Percentiles rank a stretch among this genome's conserved stretches.
Evolutionary conservation across 2,113 vertebrate genomes (phyloP).

Genomic region (Dolichotis patagonum): DNA sequence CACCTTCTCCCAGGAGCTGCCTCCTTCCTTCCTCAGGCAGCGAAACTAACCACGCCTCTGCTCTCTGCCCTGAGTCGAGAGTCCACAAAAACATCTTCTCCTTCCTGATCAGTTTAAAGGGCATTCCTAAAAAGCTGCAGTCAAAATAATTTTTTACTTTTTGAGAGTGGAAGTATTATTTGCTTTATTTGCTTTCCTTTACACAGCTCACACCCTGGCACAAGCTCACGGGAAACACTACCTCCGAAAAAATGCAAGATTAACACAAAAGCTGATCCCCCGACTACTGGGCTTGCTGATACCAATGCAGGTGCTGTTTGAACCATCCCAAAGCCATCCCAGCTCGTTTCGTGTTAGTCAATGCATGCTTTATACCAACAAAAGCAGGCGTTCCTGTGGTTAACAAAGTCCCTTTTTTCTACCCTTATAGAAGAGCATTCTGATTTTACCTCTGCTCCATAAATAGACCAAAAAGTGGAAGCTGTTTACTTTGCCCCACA

Average conservation of each 20-base stretch:
- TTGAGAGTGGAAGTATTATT: slow-evolving; percentile 70
- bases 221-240: slow-evolving; percentile 73
- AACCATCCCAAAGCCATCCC: slow-evolving; percentile 81
- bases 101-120: slow-evolving; percentile 62
- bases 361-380: slow-evolving; percentile 63
- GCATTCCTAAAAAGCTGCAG: slow-evolving; percentile 78
- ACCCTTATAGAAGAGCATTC: slow-evolving; percentile 81
- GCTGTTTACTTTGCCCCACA: slow-evolving; percentile 76
- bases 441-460: slow-evolving; percentile 80
- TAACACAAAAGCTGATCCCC: slow-evolving; percentile 63
- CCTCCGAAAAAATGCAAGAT: slow-evolving; percentile 66
- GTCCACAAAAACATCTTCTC: background rate
- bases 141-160: slow-evolving; percentile 45
- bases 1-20: background rate
- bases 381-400: slow-evolving; percentile 76
- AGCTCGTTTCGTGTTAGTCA: slow-evolving; percentile 81
- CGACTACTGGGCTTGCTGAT: slow-evolving; percentile 15
- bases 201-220: slow-evolving; percentile 52
- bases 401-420: slow-evolving; percentile 79
- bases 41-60: fast-evolving
- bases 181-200: slow-evolving; percentile 71
- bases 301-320: slow-evolving; percentile 76
- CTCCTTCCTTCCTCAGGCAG: background rate
- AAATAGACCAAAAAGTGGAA: slow-evolving; percentile 75
- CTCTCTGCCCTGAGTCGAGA: background rate